Conservation (phyloP, 2,888 invertebrate species). For the Suillia variegata region DNA sequence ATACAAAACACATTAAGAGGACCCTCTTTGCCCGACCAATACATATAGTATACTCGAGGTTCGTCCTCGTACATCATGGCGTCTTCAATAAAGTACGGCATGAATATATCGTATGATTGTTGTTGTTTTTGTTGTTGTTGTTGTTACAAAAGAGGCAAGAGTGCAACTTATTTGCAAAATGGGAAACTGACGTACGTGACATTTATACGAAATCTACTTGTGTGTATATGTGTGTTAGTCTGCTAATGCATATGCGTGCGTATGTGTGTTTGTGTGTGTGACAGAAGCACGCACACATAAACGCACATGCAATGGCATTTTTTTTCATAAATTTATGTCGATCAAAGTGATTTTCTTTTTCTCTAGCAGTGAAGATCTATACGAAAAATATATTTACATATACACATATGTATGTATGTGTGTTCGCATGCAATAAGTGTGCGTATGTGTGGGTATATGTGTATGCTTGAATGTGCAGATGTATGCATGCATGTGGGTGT, state of each 20-base stretch:
- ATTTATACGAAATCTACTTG: conserved; percentile 53
- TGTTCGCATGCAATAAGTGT: background rate
- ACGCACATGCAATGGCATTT: background rate
- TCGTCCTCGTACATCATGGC: background rate
- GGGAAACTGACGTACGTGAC: conserved; percentile 58
- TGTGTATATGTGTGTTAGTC: background rate
- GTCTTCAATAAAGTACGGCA: no score
- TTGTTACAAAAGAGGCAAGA: conserved; percentile 11
- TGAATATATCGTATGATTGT: no score
- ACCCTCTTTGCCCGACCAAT: background rate
- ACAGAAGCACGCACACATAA: background rate
- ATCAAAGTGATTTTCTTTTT: conserved; percentile 48
- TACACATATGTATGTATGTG: no score
- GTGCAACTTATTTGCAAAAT: conserved; percentile 44
- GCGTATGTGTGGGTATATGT: background rate
- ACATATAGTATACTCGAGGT: background rate
- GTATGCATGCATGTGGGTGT: background rate
- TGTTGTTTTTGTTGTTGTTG: no score
- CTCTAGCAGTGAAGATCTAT: conserved; percentile 27
- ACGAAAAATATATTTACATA: background rate
- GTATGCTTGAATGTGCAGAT: background rate
- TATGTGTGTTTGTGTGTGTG: background rate
- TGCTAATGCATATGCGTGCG: background rate
- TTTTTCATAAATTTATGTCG: conserved; percentile 39
- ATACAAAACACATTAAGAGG: background rate